Percentiles rank a stretch among this genome's conserved stretches.
Conservation (phyloP, 2,113 vertebrate species). For the Xenopus tropicalis region UCB_Xtro_10.0 CM004452.2:45725001-45725500, state of each 20-base stretch:
- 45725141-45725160: constrained; percentile 64
- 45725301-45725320: constrained; percentile 88
- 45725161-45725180: constrained; percentile 62
- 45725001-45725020: too few relatives aligned
- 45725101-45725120: constrained; percentile 64
- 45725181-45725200: constrained; percentile 78
- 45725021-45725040: too few relatives aligned
- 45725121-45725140: constrained; percentile 65
- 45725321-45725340: constrained; percentile 75
- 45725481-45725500: too few relatives aligned
- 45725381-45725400: constrained; percentile 96
- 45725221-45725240: constrained; percentile 98
- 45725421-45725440: background rate
- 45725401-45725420: background rate
- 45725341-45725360: constrained; percentile 80
- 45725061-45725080: too few relatives aligned
- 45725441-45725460: too few relatives aligned
- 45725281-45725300: constrained; percentile 76
- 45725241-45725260: constrained; percentile 96
- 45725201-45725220: constrained; percentile 95
- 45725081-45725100: constrained; percentile 73
- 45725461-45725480: too few relatives aligned
- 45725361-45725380: constrained; percentile 86
- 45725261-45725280: constrained; percentile 86
- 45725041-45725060: too few relatives aligned